Conservation (phyloP, 2,113 vertebrate species). For the Phycodurus eques region DNA sequence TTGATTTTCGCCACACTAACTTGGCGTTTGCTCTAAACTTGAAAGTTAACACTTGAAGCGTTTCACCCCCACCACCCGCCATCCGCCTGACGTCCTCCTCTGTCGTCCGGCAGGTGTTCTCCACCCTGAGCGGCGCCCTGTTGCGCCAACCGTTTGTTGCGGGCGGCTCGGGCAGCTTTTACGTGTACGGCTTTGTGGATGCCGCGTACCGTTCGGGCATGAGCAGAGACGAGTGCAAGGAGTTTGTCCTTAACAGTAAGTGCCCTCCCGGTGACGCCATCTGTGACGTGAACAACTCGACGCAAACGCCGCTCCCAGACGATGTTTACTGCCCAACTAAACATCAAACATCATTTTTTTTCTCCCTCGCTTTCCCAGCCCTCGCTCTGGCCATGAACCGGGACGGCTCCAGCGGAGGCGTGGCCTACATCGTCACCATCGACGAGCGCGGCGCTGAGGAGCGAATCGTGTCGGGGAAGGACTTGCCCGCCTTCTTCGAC, state of each 20-base stretch:
- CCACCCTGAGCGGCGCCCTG: constrained; percentile 78
- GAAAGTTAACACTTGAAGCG: too few species aligned
- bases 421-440: constrained; percentile 81
- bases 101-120: constrained; percentile 75
- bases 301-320: background rate
- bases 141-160: constrained; percentile 79
- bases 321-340: too few species aligned
- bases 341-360: too few species aligned
- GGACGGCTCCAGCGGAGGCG: constrained; percentile 83
- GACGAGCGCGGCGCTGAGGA: constrained; percentile 77
- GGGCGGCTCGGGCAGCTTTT: constrained; percentile 82
- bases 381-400: constrained; percentile 82
- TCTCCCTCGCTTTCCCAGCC: constrained; percentile 57
- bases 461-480: constrained; percentile 76
- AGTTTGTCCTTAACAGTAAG: constrained; percentile 81
- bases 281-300: background rate
- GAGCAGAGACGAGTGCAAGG: constrained; percentile 71
- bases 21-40: too few species aligned
- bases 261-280: background rate
- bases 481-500: constrained; percentile 80
- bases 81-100: background rate
- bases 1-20: too few species aligned
- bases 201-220: constrained; percentile 77
- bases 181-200: constrained; percentile 84
- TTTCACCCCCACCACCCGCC: background rate